Evolutionary conservation across 2,113 vertebrate genomes (phyloP).

Genomic region (Nyctibius bracteatus): DNA sequence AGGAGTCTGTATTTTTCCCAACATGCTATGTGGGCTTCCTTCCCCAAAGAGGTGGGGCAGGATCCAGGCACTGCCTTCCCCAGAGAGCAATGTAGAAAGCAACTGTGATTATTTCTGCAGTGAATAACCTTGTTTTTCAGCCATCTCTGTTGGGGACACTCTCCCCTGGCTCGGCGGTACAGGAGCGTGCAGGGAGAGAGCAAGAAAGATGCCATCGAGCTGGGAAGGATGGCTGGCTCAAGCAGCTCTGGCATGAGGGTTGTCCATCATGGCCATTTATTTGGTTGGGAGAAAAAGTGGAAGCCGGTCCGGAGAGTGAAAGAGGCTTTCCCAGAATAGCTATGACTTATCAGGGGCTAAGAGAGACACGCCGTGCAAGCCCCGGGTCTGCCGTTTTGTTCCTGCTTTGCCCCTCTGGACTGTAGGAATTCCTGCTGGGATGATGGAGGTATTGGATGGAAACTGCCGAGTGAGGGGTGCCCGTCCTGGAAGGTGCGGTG

Average conservation of each 20-base stretch:
- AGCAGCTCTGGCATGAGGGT: neutral
- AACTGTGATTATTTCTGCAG: neutral
- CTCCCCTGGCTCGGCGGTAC: neutral
- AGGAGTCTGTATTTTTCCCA: neutral
- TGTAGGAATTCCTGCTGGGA: neutral
- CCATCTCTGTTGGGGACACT: neutral
- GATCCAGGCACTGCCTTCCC: neutral
- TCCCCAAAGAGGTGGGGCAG: neutral
- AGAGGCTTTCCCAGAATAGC: neutral
- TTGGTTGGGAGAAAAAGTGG: neutral
- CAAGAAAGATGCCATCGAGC: neutral
- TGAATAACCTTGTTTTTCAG: neutral
- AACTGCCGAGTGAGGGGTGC: neutral
- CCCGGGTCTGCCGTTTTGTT: neutral
- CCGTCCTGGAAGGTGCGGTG: fast-evolving
- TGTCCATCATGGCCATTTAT: fast-evolving
- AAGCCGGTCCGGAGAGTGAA: fast-evolving
- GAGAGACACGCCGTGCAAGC: neutral
- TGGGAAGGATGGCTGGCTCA: fast-evolving
- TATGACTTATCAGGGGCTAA: fast-evolving
- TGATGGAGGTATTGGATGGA: neutral
- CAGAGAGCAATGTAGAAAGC: neutral
- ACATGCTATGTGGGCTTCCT: fast-evolving
- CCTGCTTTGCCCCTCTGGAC: neutral
- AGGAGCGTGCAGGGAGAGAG: neutral